Base-by-base conservation (phyloP, 2,113 vertebrate genomes). In the Spermophilus dauricus region DNA sequence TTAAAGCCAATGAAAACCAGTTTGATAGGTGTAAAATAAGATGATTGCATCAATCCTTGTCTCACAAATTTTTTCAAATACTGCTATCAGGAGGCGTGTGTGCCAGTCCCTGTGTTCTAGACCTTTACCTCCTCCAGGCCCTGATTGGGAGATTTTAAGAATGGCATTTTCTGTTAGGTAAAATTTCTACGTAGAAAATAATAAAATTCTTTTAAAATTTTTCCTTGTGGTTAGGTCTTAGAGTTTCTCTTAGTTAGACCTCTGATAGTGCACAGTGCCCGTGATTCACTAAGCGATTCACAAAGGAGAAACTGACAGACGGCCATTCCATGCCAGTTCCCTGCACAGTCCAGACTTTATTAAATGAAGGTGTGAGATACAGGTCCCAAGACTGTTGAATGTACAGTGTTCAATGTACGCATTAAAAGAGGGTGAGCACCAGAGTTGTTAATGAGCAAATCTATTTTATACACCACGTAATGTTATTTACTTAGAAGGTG, bases 171-270 rank as follows among this genome's bases (percentile, higher is more conserved):
- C 48, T 69, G 14, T 91, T 58, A 61, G 61, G 61, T 61, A 77
- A 92, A 93, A 63, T 48, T 72, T 95, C 48, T 88, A n/a, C 89
- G 93, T 70, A 85, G 81, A 85, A 93, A 88, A 89, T 70, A 56
- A 82, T 58, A 56, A 53, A 70, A 45, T 75, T 72, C 45, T 92
- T 97, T 97, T 83, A 17, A 0, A 9, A 2, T 3, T 0, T 18
- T 70, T 5, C 37, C 12, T 85, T 37, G 78, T 91, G 69, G 1
- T 34, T 70, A 63, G 0, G 1, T 89, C 88, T 72, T 82, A 16
- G 11, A 1, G 4, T 84, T 94, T 72, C 45, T 95, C 45, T 13
- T 17, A 65, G 1, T 65, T 14, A 10, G 32, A 13, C 72, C 37
- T 37, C 56, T 37, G 76, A 42, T 56, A 58, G 5, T 34, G 3